Percentiles rank a stretch among this genome's conserved stretches.
Conservation (phyloP, 1,140 invertebrate genomes). For the Calephelis virginiensis region DNA sequence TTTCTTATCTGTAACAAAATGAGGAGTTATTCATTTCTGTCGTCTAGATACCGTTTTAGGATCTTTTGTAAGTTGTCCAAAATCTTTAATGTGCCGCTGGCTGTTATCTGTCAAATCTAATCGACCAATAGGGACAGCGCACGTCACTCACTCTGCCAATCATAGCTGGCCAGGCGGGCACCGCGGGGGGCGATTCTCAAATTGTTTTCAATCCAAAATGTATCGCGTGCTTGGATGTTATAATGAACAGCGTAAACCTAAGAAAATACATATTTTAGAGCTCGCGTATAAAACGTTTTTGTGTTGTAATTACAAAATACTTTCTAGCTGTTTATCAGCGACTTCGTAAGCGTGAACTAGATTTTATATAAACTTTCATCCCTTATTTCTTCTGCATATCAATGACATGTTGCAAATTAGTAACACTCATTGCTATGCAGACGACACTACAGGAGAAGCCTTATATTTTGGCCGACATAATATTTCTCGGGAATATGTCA, state of each 20-base stretch:
- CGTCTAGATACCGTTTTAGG: not conserved
- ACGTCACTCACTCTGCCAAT: constrained; percentile 75
- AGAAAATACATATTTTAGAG: not conserved
- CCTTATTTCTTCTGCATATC: too few relatives aligned
- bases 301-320: too few relatives aligned
- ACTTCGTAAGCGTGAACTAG: too few relatives aligned
- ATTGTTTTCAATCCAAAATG: constrained; percentile 57
- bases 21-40: too few relatives aligned
- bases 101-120: constrained; percentile 66
- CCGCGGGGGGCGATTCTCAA: constrained; percentile 64
- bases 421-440: too few relatives aligned
- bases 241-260: constrained; percentile 34
- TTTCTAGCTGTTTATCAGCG: too few relatives aligned
- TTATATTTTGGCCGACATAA: too few relatives aligned
- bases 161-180: constrained; percentile 38
- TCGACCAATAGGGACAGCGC: constrained; percentile 70
- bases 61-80: constrained; percentile 29
- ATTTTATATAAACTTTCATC: too few relatives aligned
- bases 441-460: too few relatives aligned
- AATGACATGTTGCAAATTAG: too few relatives aligned
- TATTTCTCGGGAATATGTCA: too few relatives aligned
- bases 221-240: constrained; percentile 62
- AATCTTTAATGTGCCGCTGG: constrained; percentile 61
- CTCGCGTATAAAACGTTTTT: not conserved
- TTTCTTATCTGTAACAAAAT: too few relatives aligned